Base-by-base conservation (phyloP, 2,797 vertebrate genomes). In the Phrynocephalus forsythii region DNA sequence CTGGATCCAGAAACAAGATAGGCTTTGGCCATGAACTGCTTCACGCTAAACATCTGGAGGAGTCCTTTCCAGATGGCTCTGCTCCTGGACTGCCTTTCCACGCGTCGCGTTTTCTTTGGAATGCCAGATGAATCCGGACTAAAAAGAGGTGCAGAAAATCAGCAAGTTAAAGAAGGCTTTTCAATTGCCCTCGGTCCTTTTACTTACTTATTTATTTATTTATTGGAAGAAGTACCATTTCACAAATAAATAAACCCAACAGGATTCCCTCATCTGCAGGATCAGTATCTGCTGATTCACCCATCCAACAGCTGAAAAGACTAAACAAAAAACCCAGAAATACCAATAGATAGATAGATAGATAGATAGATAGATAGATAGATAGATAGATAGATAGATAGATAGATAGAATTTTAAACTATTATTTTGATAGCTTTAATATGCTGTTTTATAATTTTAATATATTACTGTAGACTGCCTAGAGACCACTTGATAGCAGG, bases 21-120 rank as follows among this genome's bases (percentile, higher is more conserved):
- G 2, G 93, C 95, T 89, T 91, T 92, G 33, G 86, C 95, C n/a
- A 60, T 86, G 82, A 96, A 96, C 26, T 73, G 86, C 92, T 95
- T 96, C 68, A 96, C 92, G 2, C 92, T 93, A 92, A 95, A 96
- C 94, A 95, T 94, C 22, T 95, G 93, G n/a, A 96, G 73, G 52
- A 85, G 56, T 11, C 96, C 96, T 67, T 95, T 95, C 96, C 96
- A 96, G 69, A 88, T 63, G 0, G 75, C 48, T 3, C 83, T 26
- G 79, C 60, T 22, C 56, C 3, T 73, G 13, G 88, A 52, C 4
- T 28, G 66, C 28, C 78, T 48, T 67, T 60, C 66, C 26, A 10
- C 3, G 4, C 11, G 66, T 16, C 15, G 77, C 22, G 20, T 38
- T 44, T 67, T 79, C n/a, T 82, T 87, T n/a, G 79, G 22, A 50